phyloP scores from a whole-genome alignment of 2,888 invertebrate genomes.

The Drosophila pegasa region DNA sequence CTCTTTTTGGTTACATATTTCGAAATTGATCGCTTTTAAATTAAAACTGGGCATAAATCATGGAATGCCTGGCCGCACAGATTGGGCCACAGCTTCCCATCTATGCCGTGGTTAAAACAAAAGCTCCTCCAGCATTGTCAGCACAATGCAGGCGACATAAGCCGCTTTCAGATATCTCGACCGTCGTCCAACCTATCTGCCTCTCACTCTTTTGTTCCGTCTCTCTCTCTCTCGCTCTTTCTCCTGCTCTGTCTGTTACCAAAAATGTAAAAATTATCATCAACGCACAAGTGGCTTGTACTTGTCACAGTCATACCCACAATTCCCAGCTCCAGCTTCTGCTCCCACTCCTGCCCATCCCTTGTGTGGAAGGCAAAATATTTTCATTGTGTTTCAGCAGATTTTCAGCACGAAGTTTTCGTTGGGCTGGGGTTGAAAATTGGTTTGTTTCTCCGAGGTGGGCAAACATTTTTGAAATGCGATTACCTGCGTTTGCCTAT shows the following conservation, averaged over 20 bases:
- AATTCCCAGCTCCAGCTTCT: neutral
- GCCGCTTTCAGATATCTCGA: constrained; percentile 82
- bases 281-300: constrained; percentile 80
- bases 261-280: constrained; percentile 77
- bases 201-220: neutral
- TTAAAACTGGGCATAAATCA: constrained; percentile 73
- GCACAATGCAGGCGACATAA: constrained; percentile 83
- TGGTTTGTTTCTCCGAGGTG: constrained; percentile 54
- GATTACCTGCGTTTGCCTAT: constrained; percentile 83
- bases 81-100: neutral
- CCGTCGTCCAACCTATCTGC: constrained; percentile 17
- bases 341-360: constrained; percentile 15
- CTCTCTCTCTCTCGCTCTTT: neutral
- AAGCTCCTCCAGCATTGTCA: constrained; percentile 76
- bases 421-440: constrained; percentile 64
- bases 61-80: constrained; percentile 56
- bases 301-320: constrained; percentile 64
- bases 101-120: constrained; percentile 57
- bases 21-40: constrained; percentile 73
- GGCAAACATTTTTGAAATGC: constrained; percentile 65
- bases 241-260: constrained; percentile 15
- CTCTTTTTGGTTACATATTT: constrained; percentile 62
- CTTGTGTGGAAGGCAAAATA: constrained; percentile 60
- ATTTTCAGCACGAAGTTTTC: constrained; percentile 66
- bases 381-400: constrained; percentile 82